These are phyloP conservation scores for Aleiodes sp. DNA, from an alignment of 1,140 invertebrate genomes.

Conservation along the genomic window DNA sequence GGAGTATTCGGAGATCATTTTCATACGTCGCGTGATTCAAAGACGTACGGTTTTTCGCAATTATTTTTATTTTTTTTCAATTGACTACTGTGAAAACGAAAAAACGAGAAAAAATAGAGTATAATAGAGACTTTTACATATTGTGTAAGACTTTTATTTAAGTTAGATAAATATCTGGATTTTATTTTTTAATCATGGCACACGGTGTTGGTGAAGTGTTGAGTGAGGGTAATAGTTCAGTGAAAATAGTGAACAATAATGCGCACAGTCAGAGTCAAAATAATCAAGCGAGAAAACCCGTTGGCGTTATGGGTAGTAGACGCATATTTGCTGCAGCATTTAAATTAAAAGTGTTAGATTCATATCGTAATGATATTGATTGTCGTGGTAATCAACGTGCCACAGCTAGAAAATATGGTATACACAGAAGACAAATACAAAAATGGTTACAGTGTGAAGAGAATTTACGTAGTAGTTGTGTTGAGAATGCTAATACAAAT, in stretches of 20 bases:
- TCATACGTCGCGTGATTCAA: slow-evolving; percentile 28
- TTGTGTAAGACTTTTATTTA: not conserved
- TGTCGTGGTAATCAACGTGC: slow-evolving; percentile 86
- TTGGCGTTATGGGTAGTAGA: slow-evolving; percentile 74
- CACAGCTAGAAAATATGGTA: slow-evolving; percentile 86
- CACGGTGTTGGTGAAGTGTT: slow-evolving; percentile 68
- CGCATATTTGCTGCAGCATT: slow-evolving; percentile 86
- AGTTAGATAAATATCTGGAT: not conserved
- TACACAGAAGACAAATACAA: slow-evolving; percentile 86
- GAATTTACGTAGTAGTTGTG: slow-evolving; percentile 74
- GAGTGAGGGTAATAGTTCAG: slow-evolving; percentile 48
- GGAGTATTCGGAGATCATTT: slow-evolving; percentile 27
- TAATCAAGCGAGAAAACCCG: slow-evolving; percentile 63
- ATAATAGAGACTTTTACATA: not conserved
- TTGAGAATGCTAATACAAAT: slow-evolving; percentile 56
- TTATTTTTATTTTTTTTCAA: not conserved
- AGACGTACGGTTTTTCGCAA: not conserved
- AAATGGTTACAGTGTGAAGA: slow-evolving; percentile 88
- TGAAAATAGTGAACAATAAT: slow-evolving; percentile 63
- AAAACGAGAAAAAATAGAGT: not conserved
- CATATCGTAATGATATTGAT: slow-evolving; percentile 82
- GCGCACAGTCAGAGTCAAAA: slow-evolving; percentile 53
- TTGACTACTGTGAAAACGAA: not conserved
- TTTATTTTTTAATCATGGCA: slow-evolving; percentile 63
- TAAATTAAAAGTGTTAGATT: slow-evolving; percentile 85